A percentile compares a stretch with the other conserved stretches of the same genome.
Evolutionary conservation across 2,888 invertebrate genomes (phyloP).

Genomic region (Tuta absoluta): DNA sequence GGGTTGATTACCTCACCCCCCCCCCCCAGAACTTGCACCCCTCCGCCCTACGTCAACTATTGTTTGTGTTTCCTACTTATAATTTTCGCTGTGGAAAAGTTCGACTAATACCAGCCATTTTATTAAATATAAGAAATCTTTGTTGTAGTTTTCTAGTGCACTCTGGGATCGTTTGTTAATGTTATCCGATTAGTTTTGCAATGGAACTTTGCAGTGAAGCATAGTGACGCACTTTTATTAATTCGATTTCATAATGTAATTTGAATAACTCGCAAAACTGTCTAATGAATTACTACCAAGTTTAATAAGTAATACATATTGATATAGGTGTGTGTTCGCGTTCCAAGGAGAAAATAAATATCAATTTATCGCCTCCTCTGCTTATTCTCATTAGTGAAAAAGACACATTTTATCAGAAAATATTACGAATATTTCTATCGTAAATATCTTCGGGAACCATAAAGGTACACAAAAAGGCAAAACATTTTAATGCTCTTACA

Average conservation of each 20-base stretch:
- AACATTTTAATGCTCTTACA: slow-evolving; percentile 66
- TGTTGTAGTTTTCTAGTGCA: slow-evolving; percentile 60
- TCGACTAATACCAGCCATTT: slow-evolving; percentile 72
- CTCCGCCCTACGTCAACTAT: slow-evolving; percentile 71
- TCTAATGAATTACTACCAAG: slow-evolving; percentile 64
- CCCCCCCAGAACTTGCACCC: slow-evolving; percentile 38
- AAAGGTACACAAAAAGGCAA: slow-evolving; percentile 59
- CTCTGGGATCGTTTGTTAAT: slow-evolving; percentile 61
- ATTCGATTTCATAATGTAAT: slow-evolving; percentile 52
- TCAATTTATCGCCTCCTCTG: slow-evolving; percentile 64
- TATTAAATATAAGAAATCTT: slow-evolving; percentile 76
- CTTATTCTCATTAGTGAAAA: slow-evolving; percentile 67
- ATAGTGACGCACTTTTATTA: slow-evolving; percentile 40
- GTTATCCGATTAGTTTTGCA: slow-evolving; percentile 59
- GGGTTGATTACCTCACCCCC: slow-evolving; percentile 72
- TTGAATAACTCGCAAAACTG: slow-evolving; percentile 61
- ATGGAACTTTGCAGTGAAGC: slow-evolving; percentile 37
- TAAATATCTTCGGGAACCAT: slow-evolving; percentile 52
- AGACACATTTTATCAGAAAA: slow-evolving; percentile 62
- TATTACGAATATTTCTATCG: slow-evolving; percentile 58
- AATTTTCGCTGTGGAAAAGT: slow-evolving; percentile 75
- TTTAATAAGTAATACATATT: slow-evolving; percentile 69
- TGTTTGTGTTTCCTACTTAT: slow-evolving; percentile 79
- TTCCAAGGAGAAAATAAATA: slow-evolving; percentile 64
- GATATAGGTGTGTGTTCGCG: slow-evolving; percentile 56